Conservation (phyloP, 2,797 vertebrate genomes). For the Botia kubotai region DNA sequence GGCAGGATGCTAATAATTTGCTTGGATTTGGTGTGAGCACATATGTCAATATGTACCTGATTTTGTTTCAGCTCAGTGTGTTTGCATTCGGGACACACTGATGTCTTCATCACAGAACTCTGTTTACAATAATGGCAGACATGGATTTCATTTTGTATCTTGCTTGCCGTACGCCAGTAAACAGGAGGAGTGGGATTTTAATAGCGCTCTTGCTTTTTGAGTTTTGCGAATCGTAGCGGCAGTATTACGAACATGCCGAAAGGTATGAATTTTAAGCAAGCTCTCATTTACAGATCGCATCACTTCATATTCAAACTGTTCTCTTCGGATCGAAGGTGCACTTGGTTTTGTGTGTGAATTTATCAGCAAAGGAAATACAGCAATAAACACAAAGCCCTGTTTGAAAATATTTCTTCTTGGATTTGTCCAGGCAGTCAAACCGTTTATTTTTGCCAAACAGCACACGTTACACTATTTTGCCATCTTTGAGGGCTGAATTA, state of each 20-base stretch:
- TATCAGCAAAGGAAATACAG: slow-evolving; percentile 59
- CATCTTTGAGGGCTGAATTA: slow-evolving; percentile 6
- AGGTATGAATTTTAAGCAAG: slow-evolving; percentile 67
- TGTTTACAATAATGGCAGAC: slow-evolving; percentile 31
- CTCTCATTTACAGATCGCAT: slow-evolving; percentile 52
- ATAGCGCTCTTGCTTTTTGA: slow-evolving; percentile 3
- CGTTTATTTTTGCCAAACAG: slow-evolving; percentile 19
- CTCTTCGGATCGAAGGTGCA: slow-evolving; percentile 59
- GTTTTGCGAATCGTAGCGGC: slow-evolving; percentile 3
- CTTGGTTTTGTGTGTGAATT: slow-evolving; percentile 63
- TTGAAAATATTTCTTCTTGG: slow-evolving; percentile 56
- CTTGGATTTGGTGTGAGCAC: slow-evolving; percentile 34
- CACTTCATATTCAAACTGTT: slow-evolving; percentile 60
- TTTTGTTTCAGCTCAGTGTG: slow-evolving; percentile 17
- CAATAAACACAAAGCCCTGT: slow-evolving; percentile 59
- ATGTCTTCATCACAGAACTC: slow-evolving; percentile 42
- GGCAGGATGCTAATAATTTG: slow-evolving; percentile 22
- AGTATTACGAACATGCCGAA: slow-evolving; percentile 39
- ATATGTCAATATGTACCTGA: slow-evolving; percentile 28
- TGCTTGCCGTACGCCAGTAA: slow-evolving; percentile 24
- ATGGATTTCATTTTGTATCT: slow-evolving; percentile 42
- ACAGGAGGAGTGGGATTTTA: slow-evolving; percentile 17
- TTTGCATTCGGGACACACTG: slow-evolving; percentile 20
- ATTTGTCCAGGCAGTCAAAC: slow-evolving; percentile 9
- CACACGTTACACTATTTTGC: slow-evolving; percentile 22